Conservation (phyloP, 2,113 vertebrate genomes). For the Corythoichthys haematopterus region DNA sequence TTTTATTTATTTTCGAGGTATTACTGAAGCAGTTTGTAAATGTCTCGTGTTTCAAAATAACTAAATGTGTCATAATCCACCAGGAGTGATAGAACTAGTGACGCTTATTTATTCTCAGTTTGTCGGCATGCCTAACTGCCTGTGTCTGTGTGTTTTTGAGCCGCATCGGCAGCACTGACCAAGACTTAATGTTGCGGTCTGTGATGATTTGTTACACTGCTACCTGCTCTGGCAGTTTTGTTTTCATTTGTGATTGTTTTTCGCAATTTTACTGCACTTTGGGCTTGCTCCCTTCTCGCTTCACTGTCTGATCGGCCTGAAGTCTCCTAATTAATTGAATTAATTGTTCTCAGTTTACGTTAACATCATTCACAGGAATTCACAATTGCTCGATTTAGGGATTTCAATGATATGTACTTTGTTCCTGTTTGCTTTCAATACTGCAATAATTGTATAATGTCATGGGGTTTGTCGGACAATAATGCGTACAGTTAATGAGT, state of each 20-base stretch:
- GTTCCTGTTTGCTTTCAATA: neutral
- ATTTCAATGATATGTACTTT: neutral
- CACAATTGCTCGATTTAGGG: neutral
- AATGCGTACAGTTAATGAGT: too few relatives aligned
- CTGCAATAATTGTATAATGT: neutral
- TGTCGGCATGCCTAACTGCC: constrained; percentile 72
- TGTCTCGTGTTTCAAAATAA: constrained; percentile 12
- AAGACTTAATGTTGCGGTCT: constrained; percentile 40
- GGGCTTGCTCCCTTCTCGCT: constrained; percentile 52
- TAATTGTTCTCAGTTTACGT: neutral
- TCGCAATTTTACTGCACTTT: constrained; percentile 38
- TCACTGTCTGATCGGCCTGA: constrained; percentile 31
- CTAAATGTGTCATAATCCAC: constrained; percentile 10
- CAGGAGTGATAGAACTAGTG: constrained; percentile 16
- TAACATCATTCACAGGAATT: neutral
- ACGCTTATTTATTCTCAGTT: constrained; percentile 49
- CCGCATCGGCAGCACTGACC: constrained; percentile 55
- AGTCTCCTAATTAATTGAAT: constrained; percentile 5
- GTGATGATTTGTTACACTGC: constrained; percentile 8
- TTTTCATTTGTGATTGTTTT: constrained; percentile 46
- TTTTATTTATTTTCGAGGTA: constrained; percentile 14
- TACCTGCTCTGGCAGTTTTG: constrained; percentile 47
- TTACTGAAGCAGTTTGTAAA: constrained; percentile 13
- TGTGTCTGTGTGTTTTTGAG: constrained; percentile 60
- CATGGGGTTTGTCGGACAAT: too few relatives aligned